Percentiles rank a stretch among this genome's conserved stretches.
Conservation (phyloP, 2,113 vertebrate genomes). For the Pleuronectes platessa region DNA sequence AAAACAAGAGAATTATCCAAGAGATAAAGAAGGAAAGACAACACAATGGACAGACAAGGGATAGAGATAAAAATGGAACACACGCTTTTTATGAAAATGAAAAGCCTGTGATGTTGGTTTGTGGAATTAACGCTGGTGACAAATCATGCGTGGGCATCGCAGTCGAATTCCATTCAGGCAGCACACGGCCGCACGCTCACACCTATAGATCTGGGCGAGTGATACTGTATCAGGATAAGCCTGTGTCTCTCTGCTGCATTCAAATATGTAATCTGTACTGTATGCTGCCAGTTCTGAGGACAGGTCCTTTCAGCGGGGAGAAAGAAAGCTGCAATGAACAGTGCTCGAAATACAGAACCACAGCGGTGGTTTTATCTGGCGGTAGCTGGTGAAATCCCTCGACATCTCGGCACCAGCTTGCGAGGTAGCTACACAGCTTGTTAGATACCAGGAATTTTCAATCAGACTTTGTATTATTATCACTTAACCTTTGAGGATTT, state of each 20-base stretch:
- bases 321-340: constrained; percentile 20
- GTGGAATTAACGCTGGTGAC: constrained; percentile 66
- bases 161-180: constrained; percentile 52
- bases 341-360: constrained; percentile 13
- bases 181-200: constrained; percentile 25
- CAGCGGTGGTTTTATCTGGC: constrained; percentile 1
- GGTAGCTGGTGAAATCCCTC: background rate
- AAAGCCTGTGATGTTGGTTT: constrained; percentile 52
- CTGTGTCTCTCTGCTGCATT: constrained; percentile 46
- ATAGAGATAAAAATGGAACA: constrained; percentile 49
- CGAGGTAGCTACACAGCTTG: background rate
- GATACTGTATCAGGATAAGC: constrained; percentile 60
- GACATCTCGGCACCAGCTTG: background rate
- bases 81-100: constrained; percentile 66
- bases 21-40: constrained; percentile 46
- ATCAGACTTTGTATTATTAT: background rate
- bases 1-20: constrained; percentile 58
- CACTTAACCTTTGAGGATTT: background rate
- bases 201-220: constrained; percentile 50
- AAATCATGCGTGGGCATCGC: constrained; percentile 66
- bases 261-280: constrained; percentile 61
- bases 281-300: constrained; percentile 32
- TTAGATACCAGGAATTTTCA: background rate
- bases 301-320: constrained; percentile 31
- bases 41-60: constrained; percentile 6